These are phyloP conservation scores for Bhutanitis thaidina DNA, from an alignment of 2,888 invertebrate genomes.

Conservation along the genomic window DNA sequence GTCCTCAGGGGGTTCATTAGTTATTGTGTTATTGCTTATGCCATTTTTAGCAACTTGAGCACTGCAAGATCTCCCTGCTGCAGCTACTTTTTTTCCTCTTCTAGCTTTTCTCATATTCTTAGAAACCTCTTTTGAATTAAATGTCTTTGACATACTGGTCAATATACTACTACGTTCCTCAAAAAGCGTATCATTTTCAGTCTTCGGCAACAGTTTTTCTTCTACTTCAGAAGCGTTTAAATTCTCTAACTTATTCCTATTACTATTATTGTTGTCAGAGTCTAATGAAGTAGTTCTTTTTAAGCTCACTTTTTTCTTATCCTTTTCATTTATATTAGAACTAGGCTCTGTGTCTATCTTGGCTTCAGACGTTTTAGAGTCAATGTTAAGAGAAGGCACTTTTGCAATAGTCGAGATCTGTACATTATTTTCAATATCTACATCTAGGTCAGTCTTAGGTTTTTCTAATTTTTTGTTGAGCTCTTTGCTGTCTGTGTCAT, in stretches of 20 bases:
- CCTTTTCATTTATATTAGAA: constrained; percentile 56
- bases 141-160: constrained; percentile 77
- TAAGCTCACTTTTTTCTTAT: constrained; percentile 71
- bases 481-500: constrained; percentile 64
- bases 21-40: constrained; percentile 39
- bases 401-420: constrained; percentile 76
- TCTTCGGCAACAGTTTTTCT: constrained; percentile 80
- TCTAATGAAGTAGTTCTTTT: constrained; percentile 76
- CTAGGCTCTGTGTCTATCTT: constrained; percentile 58
- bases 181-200: constrained; percentile 79
- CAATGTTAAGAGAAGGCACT: constrained; percentile 74
- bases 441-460: constrained; percentile 78
- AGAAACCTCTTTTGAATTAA: constrained; percentile 71
- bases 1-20: constrained; percentile 49
- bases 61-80: constrained; percentile 38
- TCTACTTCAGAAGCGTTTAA: constrained; percentile 75
- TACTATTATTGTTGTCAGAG: constrained; percentile 79
- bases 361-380: constrained; percentile 63
- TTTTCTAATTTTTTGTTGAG: constrained; percentile 76
- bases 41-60: constrained; percentile 31
- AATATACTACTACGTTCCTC: constrained; percentile 74
- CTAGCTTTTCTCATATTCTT: constrained; percentile 73
- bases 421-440: constrained; percentile 78
- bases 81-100: constrained; percentile 65
- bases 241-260: constrained; percentile 70